Evolutionary conservation across 2,888 invertebrate genomes (phyloP).

Genomic region (Mechanitis mazaeus): DNA sequence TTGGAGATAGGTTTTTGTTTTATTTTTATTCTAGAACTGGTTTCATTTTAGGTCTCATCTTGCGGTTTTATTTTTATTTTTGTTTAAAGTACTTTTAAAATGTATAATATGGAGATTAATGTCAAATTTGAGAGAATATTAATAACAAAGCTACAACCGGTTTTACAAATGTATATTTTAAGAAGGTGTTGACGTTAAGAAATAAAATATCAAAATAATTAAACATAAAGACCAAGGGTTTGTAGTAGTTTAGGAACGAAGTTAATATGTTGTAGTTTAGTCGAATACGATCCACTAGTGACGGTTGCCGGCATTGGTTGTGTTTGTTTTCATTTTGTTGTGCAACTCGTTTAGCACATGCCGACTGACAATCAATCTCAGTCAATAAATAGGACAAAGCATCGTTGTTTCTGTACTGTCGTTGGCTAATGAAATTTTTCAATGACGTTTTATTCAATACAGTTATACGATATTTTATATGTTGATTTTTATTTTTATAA

Average conservation of each 20-base stretch:
- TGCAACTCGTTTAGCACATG: constrained; percentile 68
- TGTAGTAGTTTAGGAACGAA: constrained; percentile 28
- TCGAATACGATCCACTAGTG: constrained; percentile 53
- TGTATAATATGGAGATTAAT: no score
- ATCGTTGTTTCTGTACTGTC: constrained; percentile 58
- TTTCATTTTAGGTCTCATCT: no score
- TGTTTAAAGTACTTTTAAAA: no score
- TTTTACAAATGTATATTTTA: no score
- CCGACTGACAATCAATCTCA: constrained; percentile 73
- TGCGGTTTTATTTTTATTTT: no score
- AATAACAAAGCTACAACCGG: no score
- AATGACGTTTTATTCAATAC: constrained; percentile 38
- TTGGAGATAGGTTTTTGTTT: neutral
- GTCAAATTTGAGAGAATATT: no score
- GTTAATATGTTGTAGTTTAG: constrained; percentile 53
- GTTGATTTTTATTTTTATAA: no score
- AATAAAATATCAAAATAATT: no score
- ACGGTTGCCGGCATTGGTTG: constrained; percentile 64
- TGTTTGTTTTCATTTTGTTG: constrained; percentile 67
- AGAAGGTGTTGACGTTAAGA: no score
- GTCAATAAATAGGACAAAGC: constrained; percentile 71
- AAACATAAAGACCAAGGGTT: no score
- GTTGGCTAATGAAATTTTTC: constrained; percentile 62
- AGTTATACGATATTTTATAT: neutral
- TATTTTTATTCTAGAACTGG: no score